A percentile compares a stretch with the other conserved stretches of the same genome.
Conservation (phyloP, 2,113 vertebrate species). For the Ceuthmochares aereus region DNA sequence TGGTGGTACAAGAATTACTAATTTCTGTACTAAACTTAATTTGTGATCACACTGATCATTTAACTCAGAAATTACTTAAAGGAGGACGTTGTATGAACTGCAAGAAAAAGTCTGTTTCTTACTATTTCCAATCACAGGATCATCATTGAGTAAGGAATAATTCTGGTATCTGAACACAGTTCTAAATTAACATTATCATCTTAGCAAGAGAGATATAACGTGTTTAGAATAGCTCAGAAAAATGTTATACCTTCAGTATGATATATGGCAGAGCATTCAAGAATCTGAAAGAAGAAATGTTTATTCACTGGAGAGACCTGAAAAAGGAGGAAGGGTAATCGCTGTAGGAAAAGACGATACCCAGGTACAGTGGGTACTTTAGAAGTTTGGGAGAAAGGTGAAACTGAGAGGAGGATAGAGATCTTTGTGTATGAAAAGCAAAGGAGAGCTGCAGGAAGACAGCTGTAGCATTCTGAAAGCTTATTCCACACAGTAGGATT, state of each 20-base stretch:
- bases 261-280: not conserved
- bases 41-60: not conserved
- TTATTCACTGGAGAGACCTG: not conserved
- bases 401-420: not conserved
- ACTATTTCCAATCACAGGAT: not conserved
- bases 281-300: not conserved
- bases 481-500: not conserved
- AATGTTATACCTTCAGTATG: not conserved
- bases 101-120: not conserved
- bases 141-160: not conserved
- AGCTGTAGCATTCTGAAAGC: not conserved
- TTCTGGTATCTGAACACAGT: not conserved
- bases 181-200: not conserved
- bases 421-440: slow-evolving; percentile 17
- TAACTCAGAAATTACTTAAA: not conserved
- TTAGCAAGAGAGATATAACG: fast-evolving
- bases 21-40: not conserved
- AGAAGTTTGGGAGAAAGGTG: not conserved
- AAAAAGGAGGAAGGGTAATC: not conserved
- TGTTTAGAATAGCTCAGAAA: not conserved
- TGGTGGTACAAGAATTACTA: not conserved
- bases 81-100: not conserved
- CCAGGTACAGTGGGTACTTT: not conserved
- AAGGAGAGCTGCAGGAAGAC: not conserved
- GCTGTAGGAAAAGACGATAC: not conserved